Evolutionary conservation across 2,113 vertebrate genomes (phyloP).

Genomic region (Cephalopholis sonnerati): DNA sequence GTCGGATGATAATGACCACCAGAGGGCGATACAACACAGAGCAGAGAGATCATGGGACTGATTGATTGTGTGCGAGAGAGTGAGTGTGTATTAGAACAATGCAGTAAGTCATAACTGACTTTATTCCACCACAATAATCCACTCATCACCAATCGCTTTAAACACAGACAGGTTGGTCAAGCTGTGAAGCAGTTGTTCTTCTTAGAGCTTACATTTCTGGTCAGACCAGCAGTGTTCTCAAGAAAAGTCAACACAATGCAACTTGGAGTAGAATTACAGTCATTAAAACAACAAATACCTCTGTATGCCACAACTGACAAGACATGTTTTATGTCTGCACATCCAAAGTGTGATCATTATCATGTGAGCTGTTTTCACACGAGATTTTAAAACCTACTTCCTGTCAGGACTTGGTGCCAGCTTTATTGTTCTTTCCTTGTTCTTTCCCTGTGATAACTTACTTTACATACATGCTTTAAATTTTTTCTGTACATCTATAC

Average conservation of each 20-base stretch:
- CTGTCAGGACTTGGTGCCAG: no score
- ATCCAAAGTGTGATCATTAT: background rate
- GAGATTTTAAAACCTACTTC: background rate
- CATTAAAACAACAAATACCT: background rate
- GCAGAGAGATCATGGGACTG: background rate
- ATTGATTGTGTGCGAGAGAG: background rate
- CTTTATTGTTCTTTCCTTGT: background rate
- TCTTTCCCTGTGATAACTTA: background rate
- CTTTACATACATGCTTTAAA: no score
- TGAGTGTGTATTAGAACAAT: background rate
- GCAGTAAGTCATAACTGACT: background rate
- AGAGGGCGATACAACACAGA: slow-evolving; percentile 61
- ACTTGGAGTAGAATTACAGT: background rate
- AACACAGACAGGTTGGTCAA: background rate
- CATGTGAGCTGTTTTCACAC: background rate
- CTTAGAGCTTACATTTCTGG: slow-evolving; percentile 16
- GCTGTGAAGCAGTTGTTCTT: background rate
- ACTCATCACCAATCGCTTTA: background rate
- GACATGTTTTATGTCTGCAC: background rate
- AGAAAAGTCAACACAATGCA: background rate
- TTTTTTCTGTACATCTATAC: no score
- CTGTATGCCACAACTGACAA: background rate
- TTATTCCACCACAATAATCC: background rate
- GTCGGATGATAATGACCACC: slow-evolving; percentile 48
- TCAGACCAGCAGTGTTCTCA: background rate